Conservation (phyloP, 2,888 invertebrate species). For the Acleris holmiana region DNA sequence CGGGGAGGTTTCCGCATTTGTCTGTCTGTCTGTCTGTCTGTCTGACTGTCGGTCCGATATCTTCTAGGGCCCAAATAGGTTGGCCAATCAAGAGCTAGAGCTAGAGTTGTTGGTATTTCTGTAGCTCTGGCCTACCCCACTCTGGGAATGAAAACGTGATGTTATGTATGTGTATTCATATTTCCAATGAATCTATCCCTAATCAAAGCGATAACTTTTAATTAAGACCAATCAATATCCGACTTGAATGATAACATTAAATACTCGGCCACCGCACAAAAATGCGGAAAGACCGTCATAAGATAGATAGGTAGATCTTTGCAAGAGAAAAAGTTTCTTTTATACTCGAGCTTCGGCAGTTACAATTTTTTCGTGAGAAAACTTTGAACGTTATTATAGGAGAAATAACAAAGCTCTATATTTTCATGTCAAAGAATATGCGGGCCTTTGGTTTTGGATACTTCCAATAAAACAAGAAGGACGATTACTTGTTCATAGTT, state of each 20-base stretch:
- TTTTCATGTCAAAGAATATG: not conserved
- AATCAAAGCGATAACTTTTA: slow-evolving; percentile 7
- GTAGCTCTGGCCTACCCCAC: too few species aligned
- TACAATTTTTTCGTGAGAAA: slow-evolving; percentile 43
- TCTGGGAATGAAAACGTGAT: too few species aligned
- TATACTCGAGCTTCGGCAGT: slow-evolving; percentile 43
- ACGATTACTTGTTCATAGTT: too few species aligned
- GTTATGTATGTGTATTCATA: not conserved
- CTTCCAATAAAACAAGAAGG: not conserved
- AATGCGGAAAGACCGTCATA: slow-evolving; percentile 5
- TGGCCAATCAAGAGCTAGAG: too few species aligned
- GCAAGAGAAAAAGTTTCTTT: slow-evolving; percentile 42
- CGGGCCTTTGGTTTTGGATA: not conserved
- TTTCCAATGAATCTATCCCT: slow-evolving; percentile 1
- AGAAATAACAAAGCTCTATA: slow-evolving; percentile 27
- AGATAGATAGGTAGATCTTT: slow-evolving; percentile 24
- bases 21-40: too few species aligned
- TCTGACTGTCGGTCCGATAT: too few species aligned
- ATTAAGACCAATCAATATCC: slow-evolving; percentile 3
- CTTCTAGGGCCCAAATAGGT: too few species aligned
- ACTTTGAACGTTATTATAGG: slow-evolving; percentile 42
- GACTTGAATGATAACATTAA: slow-evolving; percentile 12
- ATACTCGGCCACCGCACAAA: slow-evolving; percentile 9
- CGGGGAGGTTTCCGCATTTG: too few species aligned
- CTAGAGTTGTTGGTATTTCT: too few species aligned